Evolutionary conservation across 2,797 vertebrate species (phyloP).

Genomic region (Borostomias antarcticus): DNA sequence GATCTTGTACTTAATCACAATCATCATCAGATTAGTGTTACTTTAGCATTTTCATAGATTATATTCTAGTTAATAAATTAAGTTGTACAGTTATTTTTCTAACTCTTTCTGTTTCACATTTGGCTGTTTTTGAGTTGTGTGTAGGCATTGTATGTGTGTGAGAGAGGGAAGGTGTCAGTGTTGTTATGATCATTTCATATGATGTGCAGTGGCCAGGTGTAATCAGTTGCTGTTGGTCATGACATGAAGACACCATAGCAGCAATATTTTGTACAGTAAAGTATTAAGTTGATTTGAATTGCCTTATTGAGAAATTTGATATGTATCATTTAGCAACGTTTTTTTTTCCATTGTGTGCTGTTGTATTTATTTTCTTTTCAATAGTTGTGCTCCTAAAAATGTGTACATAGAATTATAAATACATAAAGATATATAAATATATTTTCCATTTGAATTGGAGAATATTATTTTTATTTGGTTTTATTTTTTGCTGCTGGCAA

Average conservation of each 20-base stretch:
- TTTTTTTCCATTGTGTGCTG: slow-evolving; percentile 62
- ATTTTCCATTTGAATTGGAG: slow-evolving; percentile 82
- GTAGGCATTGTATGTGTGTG: slow-evolving; percentile 34
- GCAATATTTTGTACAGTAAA: slow-evolving; percentile 76
- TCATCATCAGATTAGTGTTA: slow-evolving; percentile 55
- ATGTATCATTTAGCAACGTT: slow-evolving; percentile 53
- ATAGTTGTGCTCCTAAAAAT: slow-evolving; percentile 70
- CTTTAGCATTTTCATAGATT: slow-evolving; percentile 51
- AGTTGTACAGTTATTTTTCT: too few species aligned
- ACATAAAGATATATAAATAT: slow-evolving; percentile 83
- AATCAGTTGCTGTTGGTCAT: slow-evolving; percentile 69
- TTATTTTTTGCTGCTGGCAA: slow-evolving; percentile 76
- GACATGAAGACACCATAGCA: slow-evolving; percentile 69
- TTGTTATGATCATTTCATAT: slow-evolving; percentile 59
- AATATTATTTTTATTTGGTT: slow-evolving; percentile 82
- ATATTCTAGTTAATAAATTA: too few species aligned
- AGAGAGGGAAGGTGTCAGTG: slow-evolving; percentile 42
- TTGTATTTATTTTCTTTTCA: slow-evolving; percentile 69
- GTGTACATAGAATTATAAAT: slow-evolving; percentile 84
- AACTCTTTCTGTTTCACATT: slow-evolving; percentile 26
- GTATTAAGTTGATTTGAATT: slow-evolving; percentile 68
- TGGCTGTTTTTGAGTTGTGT: slow-evolving; percentile 48
- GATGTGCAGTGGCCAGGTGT: slow-evolving; percentile 73
- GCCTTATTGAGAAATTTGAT: slow-evolving; percentile 73
- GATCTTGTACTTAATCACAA: slow-evolving; percentile 54